Evolutionary conservation across 2,888 invertebrate species (phyloP).

Genomic region (Dexiosoma caninum): DNA sequence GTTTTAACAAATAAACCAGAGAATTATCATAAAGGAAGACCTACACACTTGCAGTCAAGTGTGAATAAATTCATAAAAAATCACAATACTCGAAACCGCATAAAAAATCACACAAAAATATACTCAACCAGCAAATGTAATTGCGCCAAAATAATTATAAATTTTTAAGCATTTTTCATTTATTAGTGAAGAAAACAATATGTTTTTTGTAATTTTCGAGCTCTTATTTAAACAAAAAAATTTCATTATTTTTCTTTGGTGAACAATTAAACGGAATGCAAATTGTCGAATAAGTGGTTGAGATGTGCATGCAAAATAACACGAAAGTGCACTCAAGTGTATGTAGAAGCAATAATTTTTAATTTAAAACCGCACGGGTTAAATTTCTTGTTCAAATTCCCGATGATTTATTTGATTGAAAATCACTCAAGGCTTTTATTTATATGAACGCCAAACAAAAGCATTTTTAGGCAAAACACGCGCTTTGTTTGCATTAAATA

Average conservation of each 20-base stretch:
- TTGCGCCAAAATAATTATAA: constrained; percentile 48
- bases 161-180: constrained; percentile 7
- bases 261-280: constrained; percentile 21
- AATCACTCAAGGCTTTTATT: constrained; percentile 42
- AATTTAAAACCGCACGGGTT: constrained; percentile 64
- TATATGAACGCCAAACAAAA: constrained; percentile 9
- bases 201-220: constrained; percentile 25
- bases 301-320: constrained; percentile 42
- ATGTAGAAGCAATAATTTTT: constrained; percentile 61
- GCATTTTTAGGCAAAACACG: constrained; percentile 55
- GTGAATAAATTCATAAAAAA: constrained; percentile 42
- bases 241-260: not conserved
- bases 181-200: constrained; percentile 48
- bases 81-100: constrained; percentile 24
- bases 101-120: constrained; percentile 1
- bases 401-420: constrained; percentile 48
- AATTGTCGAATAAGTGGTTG: constrained; percentile 17
- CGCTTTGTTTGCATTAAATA: constrained; percentile 61
- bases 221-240: not conserved
- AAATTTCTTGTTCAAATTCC: constrained; percentile 24
- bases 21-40: constrained; percentile 20
- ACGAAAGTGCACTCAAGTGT: constrained; percentile 68
- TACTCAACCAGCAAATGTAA: constrained; percentile 26
- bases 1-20: constrained; percentile 23
- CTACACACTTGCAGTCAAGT: constrained; percentile 54